Evolutionary conservation across 2,113 vertebrate genomes (phyloP).

Genomic region (Lagopus muta): DNA sequence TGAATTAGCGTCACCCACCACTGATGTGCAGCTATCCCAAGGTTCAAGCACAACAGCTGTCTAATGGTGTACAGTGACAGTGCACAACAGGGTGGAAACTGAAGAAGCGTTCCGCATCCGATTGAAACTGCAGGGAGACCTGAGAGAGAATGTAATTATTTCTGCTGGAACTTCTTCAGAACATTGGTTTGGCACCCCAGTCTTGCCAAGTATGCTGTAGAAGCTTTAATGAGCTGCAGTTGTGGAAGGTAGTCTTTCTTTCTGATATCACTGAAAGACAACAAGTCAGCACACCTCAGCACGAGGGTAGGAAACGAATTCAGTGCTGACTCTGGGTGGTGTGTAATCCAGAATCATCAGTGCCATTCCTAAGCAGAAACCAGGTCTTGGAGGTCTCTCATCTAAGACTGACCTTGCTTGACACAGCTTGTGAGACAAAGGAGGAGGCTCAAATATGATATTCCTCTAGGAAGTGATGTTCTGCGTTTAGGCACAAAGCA

Average conservation of each 20-base stretch:
- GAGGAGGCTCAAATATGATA: not conserved
- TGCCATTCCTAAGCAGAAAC: not conserved
- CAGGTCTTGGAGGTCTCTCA: not conserved
- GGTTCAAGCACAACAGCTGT: slow-evolving; percentile 60
- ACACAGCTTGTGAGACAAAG: not conserved
- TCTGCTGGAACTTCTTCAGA: slow-evolving; percentile 61
- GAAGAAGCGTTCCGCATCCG: slow-evolving; percentile 26
- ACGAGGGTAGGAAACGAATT: not conserved
- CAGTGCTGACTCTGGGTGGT: not conserved
- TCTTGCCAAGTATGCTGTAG: not conserved
- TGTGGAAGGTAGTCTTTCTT: not conserved
- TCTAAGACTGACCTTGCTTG: not conserved
- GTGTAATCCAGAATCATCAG: not conserved
- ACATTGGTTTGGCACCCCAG: slow-evolving; percentile 43
- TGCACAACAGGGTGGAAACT: not conserved
- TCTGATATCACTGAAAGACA: not conserved
- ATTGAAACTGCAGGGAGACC: slow-evolving; percentile 62
- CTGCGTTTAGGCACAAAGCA: not conserved
- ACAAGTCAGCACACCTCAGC: slow-evolving; percentile 12
- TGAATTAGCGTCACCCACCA: not conserved
- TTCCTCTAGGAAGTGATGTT: not conserved
- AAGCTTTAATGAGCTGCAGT: slow-evolving; percentile 28
- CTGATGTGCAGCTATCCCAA: not conserved
- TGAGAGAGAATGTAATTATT: slow-evolving; percentile 44
- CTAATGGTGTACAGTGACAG: slow-evolving; percentile 49